A percentile compares a stretch with the other conserved stretches of the same genome.
phyloP scores from a whole-genome alignment of 1,140 invertebrate species.

The Eulimnadia texana region DNA sequence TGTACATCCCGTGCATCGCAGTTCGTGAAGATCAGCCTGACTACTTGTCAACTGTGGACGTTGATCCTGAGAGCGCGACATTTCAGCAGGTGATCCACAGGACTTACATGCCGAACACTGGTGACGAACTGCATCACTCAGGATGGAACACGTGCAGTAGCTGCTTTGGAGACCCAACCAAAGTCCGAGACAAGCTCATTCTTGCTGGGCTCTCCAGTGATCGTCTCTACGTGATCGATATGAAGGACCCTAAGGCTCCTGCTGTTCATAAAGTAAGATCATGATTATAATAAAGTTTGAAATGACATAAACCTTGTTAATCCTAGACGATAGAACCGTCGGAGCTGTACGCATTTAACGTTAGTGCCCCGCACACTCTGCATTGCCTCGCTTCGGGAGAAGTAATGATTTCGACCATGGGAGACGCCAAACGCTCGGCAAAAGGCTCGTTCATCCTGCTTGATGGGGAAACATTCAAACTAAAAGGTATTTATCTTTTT shows the following conservation, averaged over 20 bases:
- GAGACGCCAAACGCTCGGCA: slow-evolving; percentile 44
- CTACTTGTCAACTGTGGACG: slow-evolving; percentile 78
- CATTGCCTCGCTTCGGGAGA: slow-evolving; percentile 84
- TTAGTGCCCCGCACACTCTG: slow-evolving; percentile 74
- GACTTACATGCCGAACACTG: slow-evolving; percentile 53
- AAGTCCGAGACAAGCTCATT: slow-evolving; percentile 59
- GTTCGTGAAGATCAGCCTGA: slow-evolving; percentile 45
- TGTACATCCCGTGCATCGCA: slow-evolving; percentile 72
- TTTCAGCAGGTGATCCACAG: slow-evolving; percentile 79
- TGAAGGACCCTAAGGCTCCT: slow-evolving; percentile 49
- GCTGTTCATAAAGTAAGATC: slow-evolving; percentile 49
- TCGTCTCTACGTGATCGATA: slow-evolving; percentile 74
- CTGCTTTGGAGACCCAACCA: slow-evolving; percentile 49
- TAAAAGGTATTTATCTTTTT: slow-evolving; percentile 35
- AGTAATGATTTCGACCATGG: slow-evolving; percentile 89
- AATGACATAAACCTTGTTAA: too few relatives aligned
- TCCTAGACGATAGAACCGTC: slow-evolving; percentile 38
- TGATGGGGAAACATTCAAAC: too few relatives aligned
- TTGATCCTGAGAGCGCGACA: slow-evolving; percentile 71
- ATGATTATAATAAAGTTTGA: too few relatives aligned
- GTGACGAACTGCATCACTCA: slow-evolving; percentile 86
- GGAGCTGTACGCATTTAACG: slow-evolving; percentile 56
- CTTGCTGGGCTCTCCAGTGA: slow-evolving; percentile 67
- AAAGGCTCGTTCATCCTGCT: too few relatives aligned
- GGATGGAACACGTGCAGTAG: slow-evolving; percentile 95